These are phyloP conservation scores for Ophonus ardosiacus DNA, from an alignment of 2,888 invertebrate genomes.

Conservation along the genomic window DNA sequence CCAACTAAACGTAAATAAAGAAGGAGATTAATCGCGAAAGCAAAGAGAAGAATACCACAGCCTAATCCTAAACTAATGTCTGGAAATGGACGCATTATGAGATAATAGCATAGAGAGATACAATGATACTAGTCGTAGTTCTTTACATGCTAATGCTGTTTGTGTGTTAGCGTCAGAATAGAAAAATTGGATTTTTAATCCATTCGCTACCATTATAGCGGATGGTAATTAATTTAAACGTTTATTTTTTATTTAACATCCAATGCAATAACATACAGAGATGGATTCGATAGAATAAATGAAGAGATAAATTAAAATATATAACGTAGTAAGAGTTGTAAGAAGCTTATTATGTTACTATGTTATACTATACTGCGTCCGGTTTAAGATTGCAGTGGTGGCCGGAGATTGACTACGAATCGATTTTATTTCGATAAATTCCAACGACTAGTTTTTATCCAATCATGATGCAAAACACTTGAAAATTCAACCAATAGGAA, in stretches of 20 bases:
- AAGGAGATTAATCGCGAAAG: conserved; percentile 22
- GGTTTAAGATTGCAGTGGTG: no score
- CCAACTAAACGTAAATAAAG: conserved; percentile 19
- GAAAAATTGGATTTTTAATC: conserved; percentile 47
- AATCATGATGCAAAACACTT: no score
- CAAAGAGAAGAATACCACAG: conserved; percentile 21
- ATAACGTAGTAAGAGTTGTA: no score
- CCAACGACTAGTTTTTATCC: no score
- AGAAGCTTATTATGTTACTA: no score
- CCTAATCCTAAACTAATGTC: conserved; percentile 27
- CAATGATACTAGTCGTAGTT: background rate
- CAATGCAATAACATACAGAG: background rate
- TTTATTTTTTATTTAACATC: conserved; percentile 18
- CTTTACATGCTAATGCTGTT: conserved; percentile 49
- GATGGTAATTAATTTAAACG: conserved; percentile 27
- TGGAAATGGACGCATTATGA: conserved; percentile 39
- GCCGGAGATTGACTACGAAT: no score
- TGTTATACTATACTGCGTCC: no score
- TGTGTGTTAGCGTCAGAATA: conserved; percentile 42
- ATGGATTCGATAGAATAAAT: background rate
- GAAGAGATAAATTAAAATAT: no score
- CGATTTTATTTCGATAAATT: no score
- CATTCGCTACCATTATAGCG: conserved; percentile 11
- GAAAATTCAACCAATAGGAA: no score
- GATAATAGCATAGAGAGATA: conserved; percentile 15